Evolutionary conservation across 2,113 vertebrate species (phyloP).

Genomic region (Ophiodon elongatus): DNA sequence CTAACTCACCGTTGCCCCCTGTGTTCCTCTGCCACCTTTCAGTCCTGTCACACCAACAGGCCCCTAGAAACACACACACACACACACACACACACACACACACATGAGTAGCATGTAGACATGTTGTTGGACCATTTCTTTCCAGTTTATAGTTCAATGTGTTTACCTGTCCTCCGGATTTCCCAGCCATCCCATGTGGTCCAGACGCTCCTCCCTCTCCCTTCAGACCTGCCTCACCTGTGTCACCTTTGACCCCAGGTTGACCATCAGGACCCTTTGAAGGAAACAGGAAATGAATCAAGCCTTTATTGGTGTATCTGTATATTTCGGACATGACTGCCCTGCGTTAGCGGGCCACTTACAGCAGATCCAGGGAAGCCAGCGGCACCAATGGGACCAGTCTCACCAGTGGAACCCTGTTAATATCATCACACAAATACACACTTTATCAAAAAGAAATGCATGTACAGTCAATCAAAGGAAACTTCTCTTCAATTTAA

Average conservation of each 20-base stretch:
- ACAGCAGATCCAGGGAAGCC: slow-evolving; percentile 95
- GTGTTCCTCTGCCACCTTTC: slow-evolving; percentile 96
- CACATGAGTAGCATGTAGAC: neutral
- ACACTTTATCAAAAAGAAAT: neutral
- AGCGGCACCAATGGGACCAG: slow-evolving; percentile 91
- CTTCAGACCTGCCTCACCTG: slow-evolving; percentile 93
- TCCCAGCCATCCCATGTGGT: slow-evolving; percentile 93
- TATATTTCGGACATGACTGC: neutral
- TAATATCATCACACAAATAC: slow-evolving; percentile 22
- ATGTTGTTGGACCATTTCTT: neutral
- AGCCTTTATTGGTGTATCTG: neutral
- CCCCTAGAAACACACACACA: slow-evolving; percentile 83
- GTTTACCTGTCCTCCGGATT: slow-evolving; percentile 88
- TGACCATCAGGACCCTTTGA: slow-evolving; percentile 94
- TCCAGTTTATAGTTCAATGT: no score
- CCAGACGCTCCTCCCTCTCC: slow-evolving; percentile 93
- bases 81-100: no score
- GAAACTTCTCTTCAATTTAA: neutral
- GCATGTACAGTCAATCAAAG: neutral
- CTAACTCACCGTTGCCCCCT: slow-evolving; percentile 92
- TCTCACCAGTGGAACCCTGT: slow-evolving; percentile 93
- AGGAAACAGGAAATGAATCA: neutral
- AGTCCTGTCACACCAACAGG: slow-evolving; percentile 92
- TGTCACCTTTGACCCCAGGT: slow-evolving; percentile 95
- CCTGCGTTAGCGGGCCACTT: slow-evolving; percentile 56